Base-by-base conservation (phyloP, 2,797 vertebrate species). In the Myripristis murdjan region DNA sequence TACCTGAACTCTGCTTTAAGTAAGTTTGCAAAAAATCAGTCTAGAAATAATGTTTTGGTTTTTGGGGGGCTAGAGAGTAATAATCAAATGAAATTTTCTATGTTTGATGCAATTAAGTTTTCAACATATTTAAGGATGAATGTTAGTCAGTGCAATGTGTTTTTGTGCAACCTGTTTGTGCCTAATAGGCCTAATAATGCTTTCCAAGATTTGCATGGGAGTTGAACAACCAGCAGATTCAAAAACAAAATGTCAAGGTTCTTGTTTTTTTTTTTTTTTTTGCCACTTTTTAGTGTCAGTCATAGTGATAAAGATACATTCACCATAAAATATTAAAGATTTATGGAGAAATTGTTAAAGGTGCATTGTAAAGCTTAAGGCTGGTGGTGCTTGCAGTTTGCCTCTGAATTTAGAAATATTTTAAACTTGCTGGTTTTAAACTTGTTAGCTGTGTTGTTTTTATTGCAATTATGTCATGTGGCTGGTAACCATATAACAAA, bases 21-120 rank as follows among this genome's bases (percentile, higher is more conserved):
- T 89, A 84, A 73, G 64, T 77, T 41, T 28, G 20, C n/a, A 37
- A 49, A 48, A 24, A 63, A 8, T 26, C 16, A 9, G 57, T 20
- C 18, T 49, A 1, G 3, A 35, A 16, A 39, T n/a, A 2, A 16
- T 23, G 0, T 0, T 43, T 52, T 64, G 33, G 3, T 46, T 16
- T 28, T 46, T n/a, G 8, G 15, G 3, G 2, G 12, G 33, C 2
- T 9, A 33, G 5, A 6, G 39, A 24, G n/a, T n/a, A n/a, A 3
- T 24, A 0, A 15, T 43, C 39, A 41, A 10, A 11, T 15, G 1
- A 41, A 12, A 41, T 43, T 46, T 4, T 11, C 2, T 4, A 3
- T 48, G 20, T 22, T n/a, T 11, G 35, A 37, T 37, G 9, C 35
- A 2, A 14, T 0, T 16, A n/a, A 48, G 5, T 49, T 63, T 16